These are phyloP conservation scores for Agrypnus murinus DNA, from an alignment of 2,888 invertebrate species.

Conservation along the genomic window DNA sequence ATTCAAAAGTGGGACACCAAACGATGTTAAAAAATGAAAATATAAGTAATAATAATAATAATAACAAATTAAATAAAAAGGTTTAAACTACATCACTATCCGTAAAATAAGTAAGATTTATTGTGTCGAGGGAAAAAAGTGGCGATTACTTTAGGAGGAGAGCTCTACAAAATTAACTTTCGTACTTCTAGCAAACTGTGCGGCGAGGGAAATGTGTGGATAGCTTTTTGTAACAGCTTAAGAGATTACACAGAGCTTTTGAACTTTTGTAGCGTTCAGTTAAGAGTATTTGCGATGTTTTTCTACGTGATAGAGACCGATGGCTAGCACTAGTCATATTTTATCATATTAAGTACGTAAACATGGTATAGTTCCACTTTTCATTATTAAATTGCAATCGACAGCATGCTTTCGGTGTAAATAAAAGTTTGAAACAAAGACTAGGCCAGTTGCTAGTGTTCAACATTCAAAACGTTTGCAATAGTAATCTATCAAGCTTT, in stretches of 20 bases:
- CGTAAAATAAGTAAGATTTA: constrained; percentile 51
- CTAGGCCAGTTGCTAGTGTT: constrained; percentile 7
- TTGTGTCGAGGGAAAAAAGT: constrained; percentile 52
- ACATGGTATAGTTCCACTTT: too few species aligned
- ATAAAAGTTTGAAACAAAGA: neutral
- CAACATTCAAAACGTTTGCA: constrained; percentile 33
- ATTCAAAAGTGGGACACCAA: too few species aligned
- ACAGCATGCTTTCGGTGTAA: neutral
- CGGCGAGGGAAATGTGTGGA: constrained; percentile 52
- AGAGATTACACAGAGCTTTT: constrained; percentile 52
- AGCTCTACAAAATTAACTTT: constrained; percentile 53
- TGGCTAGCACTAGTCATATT: too few species aligned
- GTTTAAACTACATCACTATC: constrained; percentile 45
- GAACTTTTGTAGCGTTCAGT: constrained; percentile 48
- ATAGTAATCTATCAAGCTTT: constrained; percentile 40
- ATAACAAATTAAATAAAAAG: constrained; percentile 50
- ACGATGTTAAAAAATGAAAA: neutral
- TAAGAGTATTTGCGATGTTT: constrained; percentile 47
- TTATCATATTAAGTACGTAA: too few species aligned
- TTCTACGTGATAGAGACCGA: constrained; percentile 13
- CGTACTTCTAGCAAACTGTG: constrained; percentile 53
- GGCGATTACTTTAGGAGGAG: constrained; percentile 52
- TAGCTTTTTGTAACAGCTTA: constrained; percentile 53
- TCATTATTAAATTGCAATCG: too few species aligned
- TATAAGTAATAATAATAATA: constrained; percentile 10